phyloP scores from a whole-genome alignment of 2,888 invertebrate species.

The Seira musarum region DNA sequence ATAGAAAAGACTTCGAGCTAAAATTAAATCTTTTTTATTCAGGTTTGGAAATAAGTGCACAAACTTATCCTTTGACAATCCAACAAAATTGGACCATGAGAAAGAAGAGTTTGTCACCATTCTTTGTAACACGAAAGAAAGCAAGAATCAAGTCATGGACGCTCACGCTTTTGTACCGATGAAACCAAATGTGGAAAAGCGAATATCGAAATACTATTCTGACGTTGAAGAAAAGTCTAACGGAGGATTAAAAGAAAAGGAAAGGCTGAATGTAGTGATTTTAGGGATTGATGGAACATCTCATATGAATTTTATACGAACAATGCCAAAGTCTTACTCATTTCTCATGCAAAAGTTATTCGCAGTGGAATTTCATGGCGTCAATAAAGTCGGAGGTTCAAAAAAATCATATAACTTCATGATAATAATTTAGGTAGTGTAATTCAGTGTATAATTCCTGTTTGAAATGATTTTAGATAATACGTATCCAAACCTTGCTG shows the following conservation, averaged over 20 bases:
- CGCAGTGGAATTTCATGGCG: slow-evolving; percentile 86
- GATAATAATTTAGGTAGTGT: not conserved
- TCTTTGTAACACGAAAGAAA: not conserved
- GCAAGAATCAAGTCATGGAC: slow-evolving; percentile 43
- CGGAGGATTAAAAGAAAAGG: not conserved
- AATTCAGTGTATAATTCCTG: not conserved
- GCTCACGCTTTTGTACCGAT: slow-evolving; percentile 54
- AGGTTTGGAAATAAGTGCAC: too few relatives aligned
- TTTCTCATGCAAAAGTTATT: slow-evolving; percentile 77
- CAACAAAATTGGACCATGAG: not conserved
- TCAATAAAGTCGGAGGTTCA: slow-evolving; percentile 90
- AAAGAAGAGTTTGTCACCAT: not conserved
- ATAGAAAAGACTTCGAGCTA: too few relatives aligned
- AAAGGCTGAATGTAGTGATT: slow-evolving; percentile 79
- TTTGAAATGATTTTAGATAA: slow-evolving; percentile 73
- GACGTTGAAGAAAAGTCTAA: not conserved
- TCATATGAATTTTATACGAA: slow-evolving; percentile 84
- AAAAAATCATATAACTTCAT: slow-evolving; percentile 5
- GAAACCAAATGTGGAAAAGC: slow-evolving; percentile 42
- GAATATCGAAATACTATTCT: slow-evolving; percentile 26
- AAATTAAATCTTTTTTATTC: too few relatives aligned
- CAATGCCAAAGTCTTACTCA: slow-evolving; percentile 73
- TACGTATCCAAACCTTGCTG: slow-evolving; percentile 87
- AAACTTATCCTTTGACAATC: too few relatives aligned
- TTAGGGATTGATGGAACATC: slow-evolving; percentile 91